Base-by-base conservation (phyloP, 1,140 invertebrate species). In the Ridgeia piscesae region DNA sequence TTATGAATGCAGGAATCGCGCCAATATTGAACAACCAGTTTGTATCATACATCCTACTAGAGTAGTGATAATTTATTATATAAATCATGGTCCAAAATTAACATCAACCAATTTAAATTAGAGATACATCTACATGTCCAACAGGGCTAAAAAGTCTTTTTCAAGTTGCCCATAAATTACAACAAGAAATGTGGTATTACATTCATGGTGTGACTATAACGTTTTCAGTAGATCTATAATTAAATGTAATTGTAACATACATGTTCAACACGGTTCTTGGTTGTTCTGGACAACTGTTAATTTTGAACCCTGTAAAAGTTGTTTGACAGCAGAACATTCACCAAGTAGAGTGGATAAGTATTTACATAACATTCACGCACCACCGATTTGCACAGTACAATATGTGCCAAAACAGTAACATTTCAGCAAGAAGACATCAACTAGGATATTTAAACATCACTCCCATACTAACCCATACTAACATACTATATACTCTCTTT, bases 61-160 rank as follows among this genome's bases (percentile, higher is more conserved):
- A 77, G 27, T 6, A 77, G 27, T 77, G 27, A 77, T 77, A 6
- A 77, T 77, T 77, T 77, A 77, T 77, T 77, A 77, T 0, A 77
- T 77, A 77, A 77, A 77, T 21, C 58, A 77, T n/a, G n/a, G 58
- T 77, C 58, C 58, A 77, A 77, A 77, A 77, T 77, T 77, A 77
- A 77, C 58, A 77, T 31, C 11, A 77, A 31, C 58, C n/a, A n/a
- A n/a, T n/a, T n/a, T n/a, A n/a, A n/a, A n/a, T n/a, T n/a, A n/a
- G n/a, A n/a, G n/a, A n/a, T n/a, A n/a, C n/a, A n/a, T n/a, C 14
- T 21, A 77, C 27, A 77, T 27, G 27, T 77, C 27, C 27, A 77
- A 77, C n/a, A n/a, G n/a, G n/a, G n/a, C n/a, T n/a, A 42, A 42
- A 11, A 4, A 42, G 11, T 27, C 58, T 14, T 77, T 77, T 14